Base-by-base conservation (phyloP, 2,888 invertebrate species). In the Diarsia rubi region DNA sequence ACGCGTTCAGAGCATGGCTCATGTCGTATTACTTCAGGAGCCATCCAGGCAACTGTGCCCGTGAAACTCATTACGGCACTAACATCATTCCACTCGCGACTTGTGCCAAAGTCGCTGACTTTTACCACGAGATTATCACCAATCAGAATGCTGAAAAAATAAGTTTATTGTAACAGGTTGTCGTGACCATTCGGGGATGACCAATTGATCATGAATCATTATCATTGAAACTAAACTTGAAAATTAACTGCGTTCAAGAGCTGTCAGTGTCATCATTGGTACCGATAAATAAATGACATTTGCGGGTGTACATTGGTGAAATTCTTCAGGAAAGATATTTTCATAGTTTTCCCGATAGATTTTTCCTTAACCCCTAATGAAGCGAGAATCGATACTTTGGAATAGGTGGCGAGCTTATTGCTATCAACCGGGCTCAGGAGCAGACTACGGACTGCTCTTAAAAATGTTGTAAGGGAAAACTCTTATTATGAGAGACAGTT, bases 1-100 rank as follows among this genome's bases (percentile, higher is more conserved):
- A 99, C 99, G 93, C 99, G 99, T 92, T 99, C 99, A 0, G 99
- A 99, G 94, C 99, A 99, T 0, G 98, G 99, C 92, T 99, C 99
- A 91, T 99, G 99, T 78, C 99, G 97, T 86, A 99, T 99, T 59
- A 99, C 98, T 96, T 99, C 99, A 0, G 99, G 99, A 0, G 99
- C 99, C 99, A 99, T 99, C 99, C 99, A 99, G 0, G 99, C 99
- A 0, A 99, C 99, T 0, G 99, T 99, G 59, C 99, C 99, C 3
- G 99, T 99, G 94, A 99, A 99, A 82, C 99, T 95, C 99, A 99
- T 99, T 91, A 98, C 98, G 62, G 99, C 98, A 92, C 99, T 99
- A 59, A 98, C 98, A 91, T 99, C 98, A 93, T 99, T 98, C 98
- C 99, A 99, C 89, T 99, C 98, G 75, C 99, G 97, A 88, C 99